Evolutionary conservation across 2,113 vertebrate genomes (phyloP).

Genomic region (Oryzias woworae): DNA sequence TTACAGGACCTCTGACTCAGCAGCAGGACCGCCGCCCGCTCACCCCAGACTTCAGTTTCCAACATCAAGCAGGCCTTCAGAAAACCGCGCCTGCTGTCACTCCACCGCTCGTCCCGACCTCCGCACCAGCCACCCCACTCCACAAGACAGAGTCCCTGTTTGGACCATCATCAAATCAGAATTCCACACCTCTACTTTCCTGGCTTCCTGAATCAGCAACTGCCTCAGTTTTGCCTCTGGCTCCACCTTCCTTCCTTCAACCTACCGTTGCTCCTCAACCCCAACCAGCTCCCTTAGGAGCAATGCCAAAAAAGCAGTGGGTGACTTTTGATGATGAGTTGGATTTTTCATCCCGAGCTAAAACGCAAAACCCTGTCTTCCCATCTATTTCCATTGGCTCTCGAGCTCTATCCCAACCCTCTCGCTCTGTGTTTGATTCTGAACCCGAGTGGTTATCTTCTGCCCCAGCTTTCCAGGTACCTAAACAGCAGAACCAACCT

Average conservation of each 20-base stretch:
- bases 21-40: constrained; percentile 54
- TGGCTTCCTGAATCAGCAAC: neutral
- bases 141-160: constrained; percentile 44
- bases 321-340: constrained; percentile 83
- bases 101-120: constrained; percentile 58
- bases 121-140: constrained; percentile 34
- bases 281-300: constrained; percentile 46
- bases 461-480: constrained; percentile 9
- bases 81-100: constrained; percentile 45
- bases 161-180: constrained; percentile 21
- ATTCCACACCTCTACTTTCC: constrained; percentile 16
- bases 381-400: constrained; percentile 14
- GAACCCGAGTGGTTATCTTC: constrained; percentile 77
- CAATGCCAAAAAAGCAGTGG: constrained; percentile 80
- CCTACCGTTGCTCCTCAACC: constrained; percentile 39
- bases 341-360: constrained; percentile 32
- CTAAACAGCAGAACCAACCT: constrained; percentile 54
- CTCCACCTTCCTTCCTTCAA: constrained; percentile 40
- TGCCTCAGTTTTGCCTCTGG: constrained; percentile 47
- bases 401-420: constrained; percentile 52
- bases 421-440: constrained; percentile 61
- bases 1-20: constrained; percentile 66
- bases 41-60: constrained; percentile 64
- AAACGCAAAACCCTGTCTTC: constrained; percentile 34
- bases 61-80: constrained; percentile 51